Evolutionary conservation across 23 tunicate species (phyloP).

Genomic region (Styela clava): DNA sequence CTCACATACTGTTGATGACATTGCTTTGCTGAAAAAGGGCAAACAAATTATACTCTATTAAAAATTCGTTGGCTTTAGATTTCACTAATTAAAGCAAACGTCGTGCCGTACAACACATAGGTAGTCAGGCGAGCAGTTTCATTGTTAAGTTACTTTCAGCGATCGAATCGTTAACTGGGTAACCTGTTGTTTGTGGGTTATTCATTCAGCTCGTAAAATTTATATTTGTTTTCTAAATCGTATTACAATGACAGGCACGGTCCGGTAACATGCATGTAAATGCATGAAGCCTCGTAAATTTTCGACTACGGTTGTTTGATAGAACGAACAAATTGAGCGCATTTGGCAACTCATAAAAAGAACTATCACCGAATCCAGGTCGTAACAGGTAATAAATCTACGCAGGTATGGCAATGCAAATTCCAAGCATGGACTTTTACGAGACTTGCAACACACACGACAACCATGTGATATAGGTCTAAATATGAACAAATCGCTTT

Average conservation of each 20-base stretch:
- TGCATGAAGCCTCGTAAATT: neutral
- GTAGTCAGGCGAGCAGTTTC: neutral
- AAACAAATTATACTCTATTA: no score
- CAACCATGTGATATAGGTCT: neutral
- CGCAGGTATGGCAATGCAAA: slow-evolving; percentile 8
- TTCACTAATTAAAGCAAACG: neutral
- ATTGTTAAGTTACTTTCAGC: neutral
- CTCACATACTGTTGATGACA: no score
- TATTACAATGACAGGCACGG: slow-evolving; percentile 9
- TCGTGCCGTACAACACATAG: neutral
- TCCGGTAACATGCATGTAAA: slow-evolving; percentile 6
- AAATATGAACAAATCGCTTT: neutral
- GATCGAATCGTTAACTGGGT: neutral
- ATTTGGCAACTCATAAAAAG: neutral
- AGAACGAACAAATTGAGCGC: neutral
- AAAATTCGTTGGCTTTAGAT: no score
- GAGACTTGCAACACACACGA: slow-evolving; percentile 13
- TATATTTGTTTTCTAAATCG: slow-evolving; percentile 21
- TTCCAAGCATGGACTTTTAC: slow-evolving; percentile 17
- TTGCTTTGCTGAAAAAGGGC: no score
- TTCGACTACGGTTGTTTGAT: neutral
- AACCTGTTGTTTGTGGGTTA: neutral
- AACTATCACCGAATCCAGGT: neutral
- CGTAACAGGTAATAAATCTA: slow-evolving; percentile 16
- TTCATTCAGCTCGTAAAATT: slow-evolving; percentile 3